These are phyloP conservation scores for Hydropsyche tenuis DNA, from an alignment of 1,140 invertebrate genomes.

Conservation along the genomic window DNA sequence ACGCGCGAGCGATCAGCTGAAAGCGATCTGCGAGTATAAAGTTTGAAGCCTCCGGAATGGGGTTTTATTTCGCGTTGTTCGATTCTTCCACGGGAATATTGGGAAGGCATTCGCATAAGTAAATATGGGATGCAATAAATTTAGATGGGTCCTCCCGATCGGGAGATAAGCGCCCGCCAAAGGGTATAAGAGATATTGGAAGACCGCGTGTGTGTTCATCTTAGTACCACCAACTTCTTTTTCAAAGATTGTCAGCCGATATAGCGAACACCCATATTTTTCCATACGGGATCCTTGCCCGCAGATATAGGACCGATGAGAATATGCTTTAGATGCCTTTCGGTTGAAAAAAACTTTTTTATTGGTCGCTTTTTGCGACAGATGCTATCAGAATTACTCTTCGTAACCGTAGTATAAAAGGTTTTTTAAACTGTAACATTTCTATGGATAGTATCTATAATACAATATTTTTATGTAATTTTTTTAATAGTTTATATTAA, in stretches of 20 bases:
- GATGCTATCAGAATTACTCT: constrained; percentile 6
- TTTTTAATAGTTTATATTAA: no score
- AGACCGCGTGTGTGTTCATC: not conserved
- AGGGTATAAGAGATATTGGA: constrained; percentile 31
- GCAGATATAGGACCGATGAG: not conserved
- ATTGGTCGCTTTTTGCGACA: not conserved
- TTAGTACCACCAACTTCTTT: constrained; percentile 18
- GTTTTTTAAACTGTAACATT: not conserved
- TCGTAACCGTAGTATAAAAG: not conserved
- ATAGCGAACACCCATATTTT: constrained; percentile 29
- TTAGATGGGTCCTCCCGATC: constrained; percentile 48
- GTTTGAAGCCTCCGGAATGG: constrained; percentile 39
- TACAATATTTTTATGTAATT: no score
- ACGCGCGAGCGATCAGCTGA: constrained; percentile 23
- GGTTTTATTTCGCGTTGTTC: constrained; percentile 39
- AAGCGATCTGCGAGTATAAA: constrained; percentile 30
- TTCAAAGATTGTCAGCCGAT: constrained; percentile 33
- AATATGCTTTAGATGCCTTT: not conserved
- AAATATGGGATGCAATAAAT: constrained; percentile 48
- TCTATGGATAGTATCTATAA: no score
- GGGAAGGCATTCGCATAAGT: constrained; percentile 42
- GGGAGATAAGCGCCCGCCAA: constrained; percentile 39
- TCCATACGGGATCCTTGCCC: not conserved
- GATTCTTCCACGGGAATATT: constrained; percentile 36
- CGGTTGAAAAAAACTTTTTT: not conserved